Base-by-base conservation (phyloP, 2,113 vertebrate genomes). In the Desmodus rotundus region DNA sequence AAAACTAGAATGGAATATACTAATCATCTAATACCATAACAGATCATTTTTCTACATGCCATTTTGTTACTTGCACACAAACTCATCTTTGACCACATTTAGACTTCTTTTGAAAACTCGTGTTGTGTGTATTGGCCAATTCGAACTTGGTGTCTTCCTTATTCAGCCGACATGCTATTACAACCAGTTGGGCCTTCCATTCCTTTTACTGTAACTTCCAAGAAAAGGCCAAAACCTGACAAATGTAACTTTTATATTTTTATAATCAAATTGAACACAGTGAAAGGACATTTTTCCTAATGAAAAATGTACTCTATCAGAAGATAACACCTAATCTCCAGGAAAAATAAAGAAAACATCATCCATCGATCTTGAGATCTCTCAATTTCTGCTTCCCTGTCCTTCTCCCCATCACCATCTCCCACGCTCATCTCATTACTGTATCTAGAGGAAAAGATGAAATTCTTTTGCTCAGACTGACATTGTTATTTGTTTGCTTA, bases 241-340 rank as follows among this genome's bases (percentile, higher is more conserved):
- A 93, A 93, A 77, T 54, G 31, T 47, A 43, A 56, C 11, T 92
- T 92, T 76, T 16, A 89, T 78, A 77, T 78, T 83, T 91, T 84
- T 70, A 20, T 4, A 56, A 83, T 74, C 24, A 87, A 76, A 58
- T 41, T 26, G 26, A 92, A 56, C 19, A 38, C 14, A 56, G 31
- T 31, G 26, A 67, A 92, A 65, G 11, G 24, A 33, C 6, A 1
- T 74, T 95, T 47, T 50, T 77, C 22, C 33, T 76, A 28, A 52
- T 41, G n/a, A 50, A n/a, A 92, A 82, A 89, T 77, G 24, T 1
- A 50, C 11, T 73, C 16, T 0, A 7, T 83, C 31, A 47, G 26
- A 61, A 83, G 22, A 78, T 13, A 83, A 11, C 14, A 68, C 26
- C 26, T 88, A 38, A 67, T 83, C 13, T 1, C 47, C 52, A 33